These are phyloP conservation scores for Lepidurus packardi DNA, from an alignment of 1,140 invertebrate species.

Conservation along the genomic window DNA sequence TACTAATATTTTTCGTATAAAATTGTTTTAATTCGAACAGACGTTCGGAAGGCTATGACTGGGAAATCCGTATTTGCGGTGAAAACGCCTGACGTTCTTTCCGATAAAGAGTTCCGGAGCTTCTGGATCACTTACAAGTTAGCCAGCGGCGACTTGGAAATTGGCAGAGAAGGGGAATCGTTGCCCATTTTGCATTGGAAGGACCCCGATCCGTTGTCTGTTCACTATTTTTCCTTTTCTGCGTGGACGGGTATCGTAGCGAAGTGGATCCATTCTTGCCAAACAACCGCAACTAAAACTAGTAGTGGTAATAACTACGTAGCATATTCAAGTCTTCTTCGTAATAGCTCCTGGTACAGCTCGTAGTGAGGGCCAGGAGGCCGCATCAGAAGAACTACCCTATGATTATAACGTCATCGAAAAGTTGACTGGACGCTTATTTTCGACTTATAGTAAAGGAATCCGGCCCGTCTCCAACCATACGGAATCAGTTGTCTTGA, in stretches of 20 bases:
- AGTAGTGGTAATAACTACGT: background rate
- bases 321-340: background rate
- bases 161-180: constrained; percentile 51
- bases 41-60: constrained; percentile 49
- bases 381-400: background rate
- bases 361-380: background rate
- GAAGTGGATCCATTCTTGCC: constrained; percentile 55
- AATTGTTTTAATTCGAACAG: constrained; percentile 45
- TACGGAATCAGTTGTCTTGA: background rate
- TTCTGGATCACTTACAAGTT: constrained; percentile 53
- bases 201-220: constrained; percentile 49
- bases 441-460: constrained; percentile 30
- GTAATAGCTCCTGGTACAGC: background rate
- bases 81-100: constrained; percentile 49
- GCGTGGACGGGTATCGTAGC: constrained; percentile 54
- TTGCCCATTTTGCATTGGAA: constrained; percentile 50
- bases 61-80: constrained; percentile 40
- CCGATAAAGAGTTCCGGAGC: constrained; percentile 47
- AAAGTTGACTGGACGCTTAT: constrained; percentile 25
- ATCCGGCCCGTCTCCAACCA: constrained; percentile 26
- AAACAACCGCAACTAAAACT: background rate
- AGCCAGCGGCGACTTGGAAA: constrained; percentile 47
- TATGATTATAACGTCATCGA: constrained; percentile 29
- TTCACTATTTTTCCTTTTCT: constrained; percentile 55
- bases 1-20: constrained; percentile 43